These are phyloP conservation scores for Parasteatoda tepidariorum DNA, from an alignment of 1,140 invertebrate species.

Conservation along the genomic window DNA sequence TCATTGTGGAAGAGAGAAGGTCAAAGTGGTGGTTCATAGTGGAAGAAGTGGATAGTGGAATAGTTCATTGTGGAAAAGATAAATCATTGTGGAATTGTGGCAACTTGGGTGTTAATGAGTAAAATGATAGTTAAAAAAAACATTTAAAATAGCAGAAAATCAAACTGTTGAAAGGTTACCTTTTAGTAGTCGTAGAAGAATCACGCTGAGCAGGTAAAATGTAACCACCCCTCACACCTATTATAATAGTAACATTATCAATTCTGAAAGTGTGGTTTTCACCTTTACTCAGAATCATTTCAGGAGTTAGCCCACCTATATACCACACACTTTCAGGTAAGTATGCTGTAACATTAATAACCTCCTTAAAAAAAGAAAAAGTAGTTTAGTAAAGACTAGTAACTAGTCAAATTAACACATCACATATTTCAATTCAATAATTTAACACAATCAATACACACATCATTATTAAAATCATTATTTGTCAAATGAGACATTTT, in stretches of 20 bases:
- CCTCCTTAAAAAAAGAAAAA: not conserved
- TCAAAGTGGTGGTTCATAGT: too few relatives aligned
- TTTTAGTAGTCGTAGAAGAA: not conserved
- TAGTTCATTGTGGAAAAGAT: too few relatives aligned
- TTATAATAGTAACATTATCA: not conserved
- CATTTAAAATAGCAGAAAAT: too few relatives aligned
- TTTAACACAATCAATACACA: not conserved
- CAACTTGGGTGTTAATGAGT: too few relatives aligned
- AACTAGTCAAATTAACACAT: not conserved
- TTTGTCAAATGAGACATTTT: not conserved
- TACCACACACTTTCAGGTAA: slow-evolving; percentile 59
- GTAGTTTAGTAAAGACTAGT: not conserved
- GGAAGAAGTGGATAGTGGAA: too few relatives aligned
- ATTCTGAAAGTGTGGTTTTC: not conserved
- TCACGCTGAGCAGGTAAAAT: not conserved
- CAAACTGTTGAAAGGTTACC: not conserved
- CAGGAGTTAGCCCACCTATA: slow-evolving; percentile 46
- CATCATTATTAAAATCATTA: not conserved
- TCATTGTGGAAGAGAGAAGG: too few relatives aligned
- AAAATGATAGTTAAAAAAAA: too few relatives aligned
- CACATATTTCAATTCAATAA: not conserved
- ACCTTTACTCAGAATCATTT: not conserved
- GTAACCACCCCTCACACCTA: not conserved
- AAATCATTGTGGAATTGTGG: too few relatives aligned
- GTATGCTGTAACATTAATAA: slow-evolving; percentile 59